Base-by-base conservation (phyloP, 2,113 vertebrate genomes). In the Redunca redunca region DNA sequence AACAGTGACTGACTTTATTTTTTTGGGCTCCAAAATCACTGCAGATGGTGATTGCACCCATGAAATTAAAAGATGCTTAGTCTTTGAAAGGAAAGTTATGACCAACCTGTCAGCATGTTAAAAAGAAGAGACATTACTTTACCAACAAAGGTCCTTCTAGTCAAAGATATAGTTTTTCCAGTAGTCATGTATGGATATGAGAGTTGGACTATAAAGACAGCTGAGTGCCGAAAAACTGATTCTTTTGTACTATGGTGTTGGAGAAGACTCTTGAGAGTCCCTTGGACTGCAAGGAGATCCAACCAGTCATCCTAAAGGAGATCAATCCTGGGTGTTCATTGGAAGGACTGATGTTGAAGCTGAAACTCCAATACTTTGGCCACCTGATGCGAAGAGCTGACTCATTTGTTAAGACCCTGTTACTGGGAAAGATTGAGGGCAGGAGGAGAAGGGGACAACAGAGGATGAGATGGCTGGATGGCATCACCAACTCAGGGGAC, bases 151-250 rank as follows among this genome's bases (percentile, higher is more conserved):
- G 8, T 36, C 64, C 16, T 1, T 67, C 64, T 67, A 36, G 8
- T 67, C 33, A 36, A 67, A 19, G 33, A 6, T 67, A 67, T 5
- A 17, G 17, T 67, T 67, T 67, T 67, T 67, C 17, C 64, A 21
- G 64, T 36, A 5, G 64, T 67, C 17, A 67, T 10, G 33, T 21
- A n/a, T 36, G 4, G 33, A 36, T 67, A 33, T 67, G 64, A 67
- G 33, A 67, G 64, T 2, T 67, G 64, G 33, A 21, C 3, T n/a
- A 9, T 67, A n/a, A 19, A 67, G 33, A 21, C 36, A 67, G 4
- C 64, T 67, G 17, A 67, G 8, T 1, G 0, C 64, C 0, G 0
- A 36, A 67, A 33, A 67, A 67, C 5, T 36, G 64, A 36, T 36
- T 8, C 33, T 67, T 5, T 67, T 67, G 33, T 10, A 10, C 8